Base-by-base conservation (phyloP, 2,888 invertebrate genomes). In the Drosophila engyochracea region DNA sequence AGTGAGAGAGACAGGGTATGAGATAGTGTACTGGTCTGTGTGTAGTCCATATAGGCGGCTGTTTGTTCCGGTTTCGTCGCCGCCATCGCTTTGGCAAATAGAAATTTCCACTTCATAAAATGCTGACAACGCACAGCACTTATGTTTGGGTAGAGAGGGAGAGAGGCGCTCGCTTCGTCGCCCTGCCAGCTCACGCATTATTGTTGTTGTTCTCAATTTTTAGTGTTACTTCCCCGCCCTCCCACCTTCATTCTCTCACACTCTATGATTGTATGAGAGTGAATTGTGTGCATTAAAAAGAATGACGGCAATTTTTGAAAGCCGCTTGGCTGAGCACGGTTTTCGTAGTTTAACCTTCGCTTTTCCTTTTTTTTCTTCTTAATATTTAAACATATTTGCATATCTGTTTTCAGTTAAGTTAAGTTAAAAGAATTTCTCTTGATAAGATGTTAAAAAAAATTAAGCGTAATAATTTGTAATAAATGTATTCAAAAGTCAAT, bases 31-130 rank as follows among this genome's bases (percentile, higher is more conserved):
- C 59, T 31, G 59, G 58, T 47, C 22, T 70, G 60, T 66, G 58
- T 66, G 41, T 54, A 25, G 41, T 28, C 54, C 49, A 41, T 54
- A 62, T 70, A 62, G 76, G 69, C 64, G 74, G 63, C 83, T 85
- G 89, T 83, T 88, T 88, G 89, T 85, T 87, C 86, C 82, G 90
- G 80, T 79, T 88, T 83, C 74, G 81, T 76, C 74, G 78, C 70
- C 75, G 83, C 69, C 68, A 71, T 76, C 68, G 82, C 83, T 85
- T 80, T 83, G 80, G 79, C 82, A 86, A 89, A 79, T 85, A 83
- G 82, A 85, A 91, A 90, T 91, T 91, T 91, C 85, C 91, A 91
- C 91, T 89, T 89, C 90, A 91, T 91, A 90, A 91, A 91, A 91
- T 81, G 88, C 86, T 89, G 87, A 87, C 86, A 86, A 74, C 81